A percentile compares a stretch with the other conserved stretches of the same genome.
Evolutionary conservation across 2,888 invertebrate genomes (phyloP).

Genomic region (Ptychoptera albimana): DNA sequence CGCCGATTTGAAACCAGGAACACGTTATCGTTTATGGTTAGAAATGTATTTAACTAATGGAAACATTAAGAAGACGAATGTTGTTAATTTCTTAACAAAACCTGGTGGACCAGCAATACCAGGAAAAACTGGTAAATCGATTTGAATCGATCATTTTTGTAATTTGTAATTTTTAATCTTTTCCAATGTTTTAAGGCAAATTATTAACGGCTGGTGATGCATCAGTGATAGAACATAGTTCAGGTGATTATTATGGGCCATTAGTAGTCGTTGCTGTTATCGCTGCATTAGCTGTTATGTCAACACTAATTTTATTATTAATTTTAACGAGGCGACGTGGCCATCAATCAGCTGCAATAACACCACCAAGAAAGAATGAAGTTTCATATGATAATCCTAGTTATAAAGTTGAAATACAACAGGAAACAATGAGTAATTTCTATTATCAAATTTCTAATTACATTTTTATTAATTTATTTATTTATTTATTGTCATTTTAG

Average conservation of each 20-base stretch:
- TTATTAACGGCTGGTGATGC: constrained; percentile 29
- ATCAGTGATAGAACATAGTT: constrained; percentile 17
- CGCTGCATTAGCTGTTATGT: constrained; percentile 69
- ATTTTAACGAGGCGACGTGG: constrained; percentile 60
- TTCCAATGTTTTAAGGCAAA: constrained; percentile 30
- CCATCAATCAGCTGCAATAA: constrained; percentile 61
- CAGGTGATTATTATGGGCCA: constrained; percentile 74
- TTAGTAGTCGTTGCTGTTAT: constrained; percentile 77
- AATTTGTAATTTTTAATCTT: neutral
- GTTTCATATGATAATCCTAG: constrained; percentile 89
- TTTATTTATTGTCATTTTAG: no score
- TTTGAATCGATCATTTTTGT: neutral
- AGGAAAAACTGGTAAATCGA: constrained; percentile 26
- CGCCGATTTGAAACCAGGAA: constrained; percentile 56
- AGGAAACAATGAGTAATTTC: constrained; percentile 76
- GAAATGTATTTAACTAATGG: constrained; percentile 83
- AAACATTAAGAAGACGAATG: constrained; percentile 77
- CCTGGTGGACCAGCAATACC: constrained; percentile 41
- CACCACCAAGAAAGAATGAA: constrained; percentile 61
- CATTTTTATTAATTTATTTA: neutral
- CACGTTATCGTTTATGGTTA: constrained; percentile 73
- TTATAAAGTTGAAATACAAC: constrained; percentile 85
- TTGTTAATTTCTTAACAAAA: constrained; percentile 74
- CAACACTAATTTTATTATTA: constrained; percentile 61
- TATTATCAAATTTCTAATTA: no score